Evolutionary conservation across 1,140 invertebrate genomes (phyloP).

Genomic region (Paralvinella palmiformis): DNA sequence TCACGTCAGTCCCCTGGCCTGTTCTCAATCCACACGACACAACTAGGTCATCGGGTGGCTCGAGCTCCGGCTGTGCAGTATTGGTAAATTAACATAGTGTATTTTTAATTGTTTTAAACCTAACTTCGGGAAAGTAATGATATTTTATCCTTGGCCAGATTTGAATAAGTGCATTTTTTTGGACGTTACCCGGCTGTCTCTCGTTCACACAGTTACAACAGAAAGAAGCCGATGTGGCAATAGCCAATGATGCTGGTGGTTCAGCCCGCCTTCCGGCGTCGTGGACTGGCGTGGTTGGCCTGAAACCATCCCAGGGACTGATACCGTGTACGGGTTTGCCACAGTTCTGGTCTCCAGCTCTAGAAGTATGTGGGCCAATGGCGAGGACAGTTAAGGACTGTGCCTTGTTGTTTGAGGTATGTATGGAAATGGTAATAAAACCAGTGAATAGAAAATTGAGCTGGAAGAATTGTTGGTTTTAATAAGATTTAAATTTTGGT

Average conservation of each 20-base stretch:
- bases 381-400: neutral
- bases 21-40: neutral
- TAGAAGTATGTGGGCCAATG: constrained; percentile 11
- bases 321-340: constrained; percentile 45
- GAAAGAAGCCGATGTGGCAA: constrained; percentile 35
- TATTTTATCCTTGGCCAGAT: no score
- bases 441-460: neutral
- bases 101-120: no score
- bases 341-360: neutral
- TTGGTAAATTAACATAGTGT: no score
- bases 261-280: constrained; percentile 42
- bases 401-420: constrained; percentile 11
- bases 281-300: constrained; percentile 39
- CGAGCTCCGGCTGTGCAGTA: neutral
- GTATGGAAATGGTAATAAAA: neutral
- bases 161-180: no score
- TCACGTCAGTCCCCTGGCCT: neutral
- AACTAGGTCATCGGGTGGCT: neutral
- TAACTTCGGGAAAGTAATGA: no score
- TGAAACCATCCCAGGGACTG: constrained; percentile 45
- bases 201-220: constrained; percentile 24
- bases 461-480: no score
- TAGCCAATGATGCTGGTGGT: constrained; percentile 38
- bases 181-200: no score
- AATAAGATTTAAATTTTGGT: no score